Evolutionary conservation across 2,797 vertebrate genomes (phyloP).

Genomic region (Anabacerthia variegaticeps): DNA sequence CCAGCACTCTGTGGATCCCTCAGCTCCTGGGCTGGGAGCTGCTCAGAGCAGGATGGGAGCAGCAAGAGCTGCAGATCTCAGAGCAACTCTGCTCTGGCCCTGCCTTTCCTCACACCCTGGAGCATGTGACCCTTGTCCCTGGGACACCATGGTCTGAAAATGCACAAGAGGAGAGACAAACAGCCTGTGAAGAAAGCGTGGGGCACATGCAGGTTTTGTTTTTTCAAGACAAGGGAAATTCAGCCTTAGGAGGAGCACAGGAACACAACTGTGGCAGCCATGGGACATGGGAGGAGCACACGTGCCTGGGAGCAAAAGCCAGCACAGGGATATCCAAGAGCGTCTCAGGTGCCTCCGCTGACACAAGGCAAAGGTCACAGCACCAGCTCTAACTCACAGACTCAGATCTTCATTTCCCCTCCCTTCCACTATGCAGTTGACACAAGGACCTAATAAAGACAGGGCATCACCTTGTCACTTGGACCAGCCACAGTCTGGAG

Average conservation of each 20-base stretch:
- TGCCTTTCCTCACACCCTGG: neutral
- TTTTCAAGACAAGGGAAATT: neutral
- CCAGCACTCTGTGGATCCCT: neutral
- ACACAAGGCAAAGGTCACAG: neutral
- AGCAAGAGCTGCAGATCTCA: neutral
- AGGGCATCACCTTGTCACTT: neutral
- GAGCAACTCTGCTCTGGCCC: neutral
- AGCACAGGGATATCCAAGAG: accelerated
- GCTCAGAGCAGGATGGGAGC: neutral
- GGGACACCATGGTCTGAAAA: neutral
- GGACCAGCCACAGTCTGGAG: neutral
- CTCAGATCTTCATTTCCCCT: neutral
- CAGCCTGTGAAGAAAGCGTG: neutral
- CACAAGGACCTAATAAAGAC: neutral
- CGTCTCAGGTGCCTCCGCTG: neutral
- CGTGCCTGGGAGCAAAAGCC: neutral
- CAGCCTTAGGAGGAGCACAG: neutral
- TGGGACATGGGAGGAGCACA: neutral
- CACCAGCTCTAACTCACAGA: neutral
- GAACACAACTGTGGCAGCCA: neutral
- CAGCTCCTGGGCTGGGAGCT: neutral
- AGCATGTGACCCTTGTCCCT: neutral
- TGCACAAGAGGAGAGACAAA: neutral
- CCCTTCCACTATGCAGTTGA: neutral
- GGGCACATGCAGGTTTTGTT: neutral